Base-by-base conservation (phyloP, 2,888 invertebrate genomes). In the Parelbella ahira region DNA sequence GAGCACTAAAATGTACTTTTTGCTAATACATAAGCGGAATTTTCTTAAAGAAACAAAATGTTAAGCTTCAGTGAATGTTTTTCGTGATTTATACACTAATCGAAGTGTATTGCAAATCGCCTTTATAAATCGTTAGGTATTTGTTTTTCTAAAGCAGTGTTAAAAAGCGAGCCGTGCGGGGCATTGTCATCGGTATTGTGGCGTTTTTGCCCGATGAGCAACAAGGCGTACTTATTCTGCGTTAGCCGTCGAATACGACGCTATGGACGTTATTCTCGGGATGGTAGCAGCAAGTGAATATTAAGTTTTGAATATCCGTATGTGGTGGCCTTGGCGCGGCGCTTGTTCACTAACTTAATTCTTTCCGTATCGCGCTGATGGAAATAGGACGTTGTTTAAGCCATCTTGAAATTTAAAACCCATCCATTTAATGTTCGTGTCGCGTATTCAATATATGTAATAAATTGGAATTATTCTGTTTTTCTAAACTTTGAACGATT, bases 341-440 rank as follows among this genome's bases (percentile, higher is more conserved):
- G 55, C 62, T 68, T 62, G 67, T 63, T 75, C 64, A 55, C 61
- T 76, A 71, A 80, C 73, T 68, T 78, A 76, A 80, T 77, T 77
- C 75, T 63, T 84, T 83, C 80, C 82, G 81, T 79, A 68, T 77
- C 72, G 63, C 68, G 59, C 54, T 57, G 70, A 70, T 73, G 69
- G 60, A 66, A 70, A 63, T 55, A 51, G 58, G 54, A 60, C 58
- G 37, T 48, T 37, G 34, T 46, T 25, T 41, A 25, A 27, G 6
- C 13, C 2, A 21, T 5, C 10, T 29, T 20, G 9, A 20, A 28
- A 23, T 11, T 10, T 30, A 8, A 38, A 24, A 29, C 34, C 49
- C 38, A 37, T 38, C n/a, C n/a, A n/a, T n/a, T n/a, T n/a, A n/a
- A n/a, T n/a, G n/a, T n/a, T n/a, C n/a, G n/a, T n/a, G n/a, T n/a